Evolutionary conservation across 1,140 invertebrate genomes (phyloP).

Genomic region (Hirudo medicinalis): DNA sequence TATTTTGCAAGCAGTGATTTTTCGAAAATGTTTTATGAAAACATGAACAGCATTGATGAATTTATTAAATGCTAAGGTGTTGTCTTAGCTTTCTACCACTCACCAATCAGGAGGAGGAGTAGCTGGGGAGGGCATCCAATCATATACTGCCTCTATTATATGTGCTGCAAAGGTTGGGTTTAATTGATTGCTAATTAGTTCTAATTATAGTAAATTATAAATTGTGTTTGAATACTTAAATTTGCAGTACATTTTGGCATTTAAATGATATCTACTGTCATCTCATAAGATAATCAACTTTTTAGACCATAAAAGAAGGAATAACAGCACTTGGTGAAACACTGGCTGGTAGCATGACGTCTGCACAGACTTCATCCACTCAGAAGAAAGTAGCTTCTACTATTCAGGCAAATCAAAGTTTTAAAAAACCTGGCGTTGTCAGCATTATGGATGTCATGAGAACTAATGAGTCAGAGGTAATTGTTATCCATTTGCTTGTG

Average conservation of each 20-base stretch:
- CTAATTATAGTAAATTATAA: slow-evolving; percentile 2
- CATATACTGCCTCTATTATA: slow-evolving; percentile 84
- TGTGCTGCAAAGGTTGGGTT: slow-evolving; percentile 71
- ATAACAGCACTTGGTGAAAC: slow-evolving; percentile 72
- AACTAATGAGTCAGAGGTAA: slow-evolving; percentile 30
- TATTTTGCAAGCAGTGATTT: no score
- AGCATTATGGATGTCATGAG: slow-evolving; percentile 70
- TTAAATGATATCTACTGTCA: not conserved
- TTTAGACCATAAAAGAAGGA: slow-evolving; percentile 44
- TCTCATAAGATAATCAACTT: slow-evolving; percentile 14
- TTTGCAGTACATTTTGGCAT: not conserved
- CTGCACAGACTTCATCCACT: slow-evolving; percentile 43
- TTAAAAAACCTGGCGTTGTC: slow-evolving; percentile 59
- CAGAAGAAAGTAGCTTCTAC: slow-evolving; percentile 28
- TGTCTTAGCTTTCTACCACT: slow-evolving; percentile 54
- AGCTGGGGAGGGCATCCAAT: slow-evolving; percentile 56
- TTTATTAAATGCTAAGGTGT: not conserved
- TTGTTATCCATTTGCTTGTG: not conserved
- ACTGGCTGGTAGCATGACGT: slow-evolving; percentile 71
- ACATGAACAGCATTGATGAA: no score
- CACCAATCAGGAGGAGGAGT: slow-evolving; percentile 73
- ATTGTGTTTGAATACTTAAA: not conserved
- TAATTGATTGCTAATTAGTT: not conserved
- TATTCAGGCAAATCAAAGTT: slow-evolving; percentile 30
- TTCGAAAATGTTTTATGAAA: no score